Evolutionary conservation across 2,113 vertebrate genomes (phyloP).

Genomic region (Panthera uncia): DNA sequence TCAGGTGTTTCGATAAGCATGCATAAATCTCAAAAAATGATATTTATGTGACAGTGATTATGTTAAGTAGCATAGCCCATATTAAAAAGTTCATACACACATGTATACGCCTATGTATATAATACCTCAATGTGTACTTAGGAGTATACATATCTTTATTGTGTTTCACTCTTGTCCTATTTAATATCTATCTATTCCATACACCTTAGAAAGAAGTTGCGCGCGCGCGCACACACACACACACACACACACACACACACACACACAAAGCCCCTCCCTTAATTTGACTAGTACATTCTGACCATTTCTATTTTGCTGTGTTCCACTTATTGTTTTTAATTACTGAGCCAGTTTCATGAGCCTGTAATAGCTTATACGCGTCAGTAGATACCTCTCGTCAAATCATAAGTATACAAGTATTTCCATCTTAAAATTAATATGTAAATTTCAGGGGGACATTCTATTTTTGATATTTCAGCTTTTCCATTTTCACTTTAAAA

Average conservation of each 20-base stretch:
- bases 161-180: neutral
- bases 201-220: neutral
- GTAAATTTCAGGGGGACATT: neutral
- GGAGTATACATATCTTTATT: neutral
- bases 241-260: rapidly evolving
- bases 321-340: neutral
- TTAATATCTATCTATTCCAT: neutral
- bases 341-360: neutral
- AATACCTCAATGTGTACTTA: neutral
- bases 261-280: rapidly evolving
- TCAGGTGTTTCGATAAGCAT: neutral
- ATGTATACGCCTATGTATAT: neutral
- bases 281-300: neutral
- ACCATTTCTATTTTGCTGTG: neutral
- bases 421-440: neutral
- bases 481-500: neutral
- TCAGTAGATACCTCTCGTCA: neutral
- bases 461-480: neutral
- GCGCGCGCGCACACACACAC: rapidly evolving
- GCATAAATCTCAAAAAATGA: neutral
- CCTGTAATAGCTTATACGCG: neutral
- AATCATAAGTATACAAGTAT: neutral
- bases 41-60: neutral
- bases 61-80: neutral
- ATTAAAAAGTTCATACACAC: neutral